These are phyloP conservation scores for Catharus fuscescens DNA, from an alignment of 2,113 vertebrate genomes.

Conservation along the genomic window DNA sequence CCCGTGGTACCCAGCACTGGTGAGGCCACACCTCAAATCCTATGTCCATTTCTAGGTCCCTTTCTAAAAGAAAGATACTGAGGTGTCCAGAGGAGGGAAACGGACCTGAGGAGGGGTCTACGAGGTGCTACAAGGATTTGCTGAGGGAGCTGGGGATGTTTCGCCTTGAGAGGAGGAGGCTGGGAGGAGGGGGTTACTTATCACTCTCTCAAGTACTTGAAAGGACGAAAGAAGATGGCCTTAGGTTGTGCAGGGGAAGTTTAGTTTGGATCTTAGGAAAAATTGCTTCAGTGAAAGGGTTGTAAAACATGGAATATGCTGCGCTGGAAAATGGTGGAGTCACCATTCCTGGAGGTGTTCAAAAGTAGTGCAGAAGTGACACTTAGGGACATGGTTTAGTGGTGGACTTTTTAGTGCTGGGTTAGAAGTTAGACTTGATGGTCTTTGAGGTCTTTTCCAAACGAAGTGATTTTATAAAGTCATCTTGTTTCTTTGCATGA, in stretches of 20 bases:
- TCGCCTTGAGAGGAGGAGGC: not conserved
- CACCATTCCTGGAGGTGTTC: not conserved
- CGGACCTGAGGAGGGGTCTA: fast-evolving
- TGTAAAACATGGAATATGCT: not conserved
- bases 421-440: fast-evolving
- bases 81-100: not conserved
- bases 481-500: not conserved
- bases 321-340: not conserved
- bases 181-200: not conserved
- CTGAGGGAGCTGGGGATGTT: not conserved
- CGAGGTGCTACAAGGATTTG: fast-evolving
- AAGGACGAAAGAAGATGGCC: not conserved
- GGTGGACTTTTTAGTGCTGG: not conserved
- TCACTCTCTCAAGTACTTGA: not conserved
- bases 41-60: not conserved
- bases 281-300: not conserved
- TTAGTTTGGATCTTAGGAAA: not conserved
- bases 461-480: not conserved
- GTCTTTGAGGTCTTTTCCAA: not conserved
- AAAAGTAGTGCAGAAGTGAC: fast-evolving
- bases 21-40: fast-evolving
- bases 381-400: not conserved
- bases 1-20: fast-evolving
- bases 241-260: not conserved
- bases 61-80: not conserved